A percentile compares a stretch with the other conserved stretches of the same genome.
Conservation (phyloP, 1,140 invertebrate species). For the Zaprionus africanus region DNA sequence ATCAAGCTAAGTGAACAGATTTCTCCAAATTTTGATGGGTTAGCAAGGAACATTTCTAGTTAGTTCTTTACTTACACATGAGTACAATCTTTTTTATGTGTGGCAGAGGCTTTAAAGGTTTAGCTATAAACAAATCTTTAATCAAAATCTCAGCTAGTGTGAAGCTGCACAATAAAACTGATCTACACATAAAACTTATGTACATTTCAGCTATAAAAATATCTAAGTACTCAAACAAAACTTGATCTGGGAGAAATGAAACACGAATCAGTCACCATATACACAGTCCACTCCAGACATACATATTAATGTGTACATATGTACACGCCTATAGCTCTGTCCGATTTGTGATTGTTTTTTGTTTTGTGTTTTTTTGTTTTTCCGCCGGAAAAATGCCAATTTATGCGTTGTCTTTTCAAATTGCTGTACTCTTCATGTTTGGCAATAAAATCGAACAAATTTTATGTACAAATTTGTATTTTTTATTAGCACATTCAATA, state of each 20-base stretch:
- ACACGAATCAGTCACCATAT: not conserved
- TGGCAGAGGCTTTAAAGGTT: not conserved
- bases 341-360: conserved; percentile 18
- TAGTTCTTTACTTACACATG: no score
- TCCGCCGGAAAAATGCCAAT: conserved; percentile 23
- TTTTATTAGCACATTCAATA: conserved; percentile 78
- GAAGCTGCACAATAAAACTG: no score
- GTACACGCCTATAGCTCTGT: not conserved
- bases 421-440: conserved; percentile 38
- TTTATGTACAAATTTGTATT: conserved; percentile 80
- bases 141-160: not conserved
- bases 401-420: conserved; percentile 42
- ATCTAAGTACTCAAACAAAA: not conserved
- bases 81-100: no score
- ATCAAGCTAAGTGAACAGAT: no score
- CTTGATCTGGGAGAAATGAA: not conserved
- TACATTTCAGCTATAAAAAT: not conserved
- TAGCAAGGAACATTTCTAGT: no score
- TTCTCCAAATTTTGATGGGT: no score
- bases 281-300: not conserved
- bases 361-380: not conserved
- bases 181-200: no score
- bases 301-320: not conserved
- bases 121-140: not conserved
- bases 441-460: conserved; percentile 71